Conservation (phyloP, 2,113 vertebrate species). For the Ammodytes dubius region DNA sequence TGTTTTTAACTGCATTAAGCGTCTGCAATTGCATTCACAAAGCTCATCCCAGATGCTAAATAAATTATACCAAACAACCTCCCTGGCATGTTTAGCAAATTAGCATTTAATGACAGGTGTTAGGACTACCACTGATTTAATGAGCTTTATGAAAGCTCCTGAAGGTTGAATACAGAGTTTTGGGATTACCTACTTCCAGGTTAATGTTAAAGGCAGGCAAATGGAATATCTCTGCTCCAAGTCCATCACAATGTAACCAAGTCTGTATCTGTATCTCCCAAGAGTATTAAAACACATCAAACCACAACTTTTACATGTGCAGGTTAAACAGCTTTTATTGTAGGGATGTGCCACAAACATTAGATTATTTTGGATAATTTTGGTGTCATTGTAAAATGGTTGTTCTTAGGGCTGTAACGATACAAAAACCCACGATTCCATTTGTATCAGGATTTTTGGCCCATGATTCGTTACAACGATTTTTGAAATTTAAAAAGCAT, state of each 20-base stretch:
- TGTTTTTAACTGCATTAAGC: conserved; percentile 10
- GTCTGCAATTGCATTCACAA: conserved; percentile 1
- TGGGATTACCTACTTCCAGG: conserved; percentile 64
- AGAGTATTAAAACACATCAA: conserved; percentile 1
- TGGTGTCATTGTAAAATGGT: neutral
- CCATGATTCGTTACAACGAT: too few relatives aligned
- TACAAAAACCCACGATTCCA: too few relatives aligned
- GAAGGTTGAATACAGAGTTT: conserved; percentile 60
- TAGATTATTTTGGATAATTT: neutral
- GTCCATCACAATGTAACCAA: conserved; percentile 53
- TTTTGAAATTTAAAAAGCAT: too few relatives aligned
- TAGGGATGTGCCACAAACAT: conserved; percentile 10
- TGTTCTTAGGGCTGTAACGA: neutral
- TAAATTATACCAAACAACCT: conserved; percentile 51
- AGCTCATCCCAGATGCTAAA: conserved; percentile 43
- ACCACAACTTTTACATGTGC: conserved; percentile 3
- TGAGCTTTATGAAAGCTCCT: conserved; percentile 63
- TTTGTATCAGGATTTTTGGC: too few relatives aligned
- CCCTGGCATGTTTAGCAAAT: conserved; percentile 59
- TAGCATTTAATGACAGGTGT: conserved; percentile 74
- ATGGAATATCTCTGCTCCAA: conserved; percentile 49
- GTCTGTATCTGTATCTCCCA: conserved; percentile 36
- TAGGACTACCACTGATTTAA: conserved; percentile 74
- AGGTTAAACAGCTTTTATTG: conserved; percentile 7
- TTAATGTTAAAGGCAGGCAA: conserved; percentile 54